These are phyloP conservation scores for Lordiphosa andalusiaca DNA, from an alignment of 2,888 invertebrate genomes.

Conservation along the genomic window DNA sequence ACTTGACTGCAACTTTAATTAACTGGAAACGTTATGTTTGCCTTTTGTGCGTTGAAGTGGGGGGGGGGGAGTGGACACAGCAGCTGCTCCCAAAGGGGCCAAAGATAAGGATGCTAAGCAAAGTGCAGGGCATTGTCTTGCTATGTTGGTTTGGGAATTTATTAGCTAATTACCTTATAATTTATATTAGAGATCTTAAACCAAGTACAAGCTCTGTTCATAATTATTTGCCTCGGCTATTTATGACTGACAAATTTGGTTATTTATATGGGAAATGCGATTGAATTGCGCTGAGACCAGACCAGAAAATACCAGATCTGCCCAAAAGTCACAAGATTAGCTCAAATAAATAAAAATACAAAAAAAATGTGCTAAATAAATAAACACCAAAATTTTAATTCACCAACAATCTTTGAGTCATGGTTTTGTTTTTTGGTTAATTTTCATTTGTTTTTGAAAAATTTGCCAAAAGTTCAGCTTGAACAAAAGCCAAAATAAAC, in stretches of 20 bases:
- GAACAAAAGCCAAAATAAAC: neutral
- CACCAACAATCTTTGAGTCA: too few species aligned
- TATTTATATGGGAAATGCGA: neutral
- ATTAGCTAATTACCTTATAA: conserved; percentile 61
- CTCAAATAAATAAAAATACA: neutral
- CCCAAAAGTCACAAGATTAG: conserved; percentile 35
- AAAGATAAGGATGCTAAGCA: conserved; percentile 37
- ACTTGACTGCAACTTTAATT: conserved; percentile 74
- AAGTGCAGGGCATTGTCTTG: conserved; percentile 11
- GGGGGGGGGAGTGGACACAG: conserved; percentile 37
- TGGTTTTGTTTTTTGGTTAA: conserved; percentile 22
- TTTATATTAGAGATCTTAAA: conserved; percentile 41
- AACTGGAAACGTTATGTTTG: conserved; percentile 73
- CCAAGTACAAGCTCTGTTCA: conserved; percentile 9
- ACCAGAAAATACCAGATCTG: conserved; percentile 4
- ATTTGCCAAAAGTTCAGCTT: conserved; percentile 12
- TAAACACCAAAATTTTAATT: conserved; percentile 9
- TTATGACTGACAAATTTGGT: neutral
- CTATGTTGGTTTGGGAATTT: conserved; percentile 6
- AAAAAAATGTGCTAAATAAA: conserved; percentile 18
- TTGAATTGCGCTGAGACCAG: conserved; percentile 3
- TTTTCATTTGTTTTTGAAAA: conserved; percentile 36
- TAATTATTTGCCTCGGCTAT: conserved; percentile 8
- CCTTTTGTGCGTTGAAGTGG: conserved; percentile 40
- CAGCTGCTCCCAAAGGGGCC: conserved; percentile 26